A percentile compares a stretch with the other conserved stretches of the same genome.
These are phyloP conservation scores for Pollachius pollachius DNA, from an alignment of 2,113 vertebrate genomes.

Conservation along the genomic window DNA sequence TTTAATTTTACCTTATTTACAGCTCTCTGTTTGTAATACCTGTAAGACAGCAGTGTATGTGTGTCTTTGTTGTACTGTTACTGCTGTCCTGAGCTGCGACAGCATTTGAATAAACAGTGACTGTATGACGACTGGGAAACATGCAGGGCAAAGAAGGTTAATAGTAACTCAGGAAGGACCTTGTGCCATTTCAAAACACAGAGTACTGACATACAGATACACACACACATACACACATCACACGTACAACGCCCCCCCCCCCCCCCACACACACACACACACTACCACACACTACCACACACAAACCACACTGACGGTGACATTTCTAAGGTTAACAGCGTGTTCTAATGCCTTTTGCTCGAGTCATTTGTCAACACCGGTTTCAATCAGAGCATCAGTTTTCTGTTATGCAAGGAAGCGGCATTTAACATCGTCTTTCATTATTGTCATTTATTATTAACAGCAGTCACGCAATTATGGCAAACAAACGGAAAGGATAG, in stretches of 20 bases:
- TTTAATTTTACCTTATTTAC: slow-evolving; percentile 47
- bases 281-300: slow-evolving; percentile 9
- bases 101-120: neutral
- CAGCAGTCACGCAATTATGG: slow-evolving; percentile 41
- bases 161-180: neutral
- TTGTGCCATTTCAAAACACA: neutral
- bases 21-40: slow-evolving; percentile 46
- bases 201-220: neutral
- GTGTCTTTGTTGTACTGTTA: neutral
- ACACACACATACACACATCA: slow-evolving; percentile 6
- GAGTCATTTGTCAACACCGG: slow-evolving; percentile 63
- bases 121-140: neutral
- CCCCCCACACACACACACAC: neutral
- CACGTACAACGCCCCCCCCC: neutral
- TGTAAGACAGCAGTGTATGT: slow-evolving; percentile 3
- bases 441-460: slow-evolving; percentile 69
- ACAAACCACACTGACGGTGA: slow-evolving; percentile 5
- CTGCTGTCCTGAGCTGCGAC: neutral
- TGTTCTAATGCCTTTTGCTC: slow-evolving; percentile 45
- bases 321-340: slow-evolving; percentile 54
- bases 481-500: too few species aligned
- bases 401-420: slow-evolving; percentile 50
- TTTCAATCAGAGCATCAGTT: slow-evolving; percentile 46
- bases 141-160: neutral
- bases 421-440: slow-evolving; percentile 59